These are phyloP conservation scores for Phalacrocorax aristotelis DNA, from an alignment of 2,113 vertebrate genomes.

Conservation along the genomic window DNA sequence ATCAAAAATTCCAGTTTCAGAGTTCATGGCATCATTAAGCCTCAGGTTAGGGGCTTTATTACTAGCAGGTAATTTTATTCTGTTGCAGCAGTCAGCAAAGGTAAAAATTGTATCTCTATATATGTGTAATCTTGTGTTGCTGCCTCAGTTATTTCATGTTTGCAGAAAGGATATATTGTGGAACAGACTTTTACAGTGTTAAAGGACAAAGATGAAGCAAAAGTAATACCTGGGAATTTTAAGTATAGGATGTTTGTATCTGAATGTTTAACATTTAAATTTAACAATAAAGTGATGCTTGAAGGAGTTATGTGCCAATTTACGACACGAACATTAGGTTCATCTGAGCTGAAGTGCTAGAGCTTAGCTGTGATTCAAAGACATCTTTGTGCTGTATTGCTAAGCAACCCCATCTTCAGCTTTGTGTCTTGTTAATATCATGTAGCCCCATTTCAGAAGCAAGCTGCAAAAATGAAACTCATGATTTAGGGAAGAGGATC, in stretches of 20 bases:
- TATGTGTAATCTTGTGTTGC: neutral
- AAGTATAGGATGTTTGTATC: neutral
- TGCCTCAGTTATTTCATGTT: neutral
- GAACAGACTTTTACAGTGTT: neutral
- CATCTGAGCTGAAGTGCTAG: constrained; percentile 20
- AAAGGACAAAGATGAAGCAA: neutral
- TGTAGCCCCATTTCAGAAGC: neutral
- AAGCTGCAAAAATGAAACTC: neutral
- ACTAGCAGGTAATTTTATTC: neutral
- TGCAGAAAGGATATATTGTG: neutral
- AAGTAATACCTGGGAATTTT: neutral
- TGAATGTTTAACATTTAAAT: constrained; percentile 43
- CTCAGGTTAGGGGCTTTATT: neutral
- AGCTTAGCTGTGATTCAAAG: constrained; percentile 55
- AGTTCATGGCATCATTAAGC: constrained; percentile 1
- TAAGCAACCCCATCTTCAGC: constrained; percentile 63
- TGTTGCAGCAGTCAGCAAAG: constrained; percentile 10
- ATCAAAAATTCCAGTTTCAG: neutral
- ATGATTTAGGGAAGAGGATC: neutral
- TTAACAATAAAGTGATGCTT: constrained; percentile 35
- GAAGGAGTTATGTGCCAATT: constrained; percentile 29
- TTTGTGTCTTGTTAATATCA: neutral
- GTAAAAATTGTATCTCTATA: neutral
- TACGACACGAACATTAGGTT: constrained; percentile 25
- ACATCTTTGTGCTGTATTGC: constrained; percentile 49